These are phyloP conservation scores for Drosophila albomicans DNA, from an alignment of 1,140 invertebrate species.

Conservation along the genomic window DNA sequence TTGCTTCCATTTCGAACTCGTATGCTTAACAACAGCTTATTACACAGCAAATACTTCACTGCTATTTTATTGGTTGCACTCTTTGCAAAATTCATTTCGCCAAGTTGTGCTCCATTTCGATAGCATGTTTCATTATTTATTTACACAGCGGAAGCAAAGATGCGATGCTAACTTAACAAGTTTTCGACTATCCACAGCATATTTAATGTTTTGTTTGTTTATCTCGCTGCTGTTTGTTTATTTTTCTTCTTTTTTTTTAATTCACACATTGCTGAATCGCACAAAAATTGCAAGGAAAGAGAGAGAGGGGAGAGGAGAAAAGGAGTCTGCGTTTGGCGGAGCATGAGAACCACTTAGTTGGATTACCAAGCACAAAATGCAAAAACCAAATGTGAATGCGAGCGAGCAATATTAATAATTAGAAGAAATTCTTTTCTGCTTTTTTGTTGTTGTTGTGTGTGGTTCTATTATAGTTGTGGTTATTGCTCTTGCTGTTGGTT, in stretches of 20 bases:
- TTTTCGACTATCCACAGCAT: constrained; percentile 17
- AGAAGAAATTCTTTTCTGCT: constrained; percentile 27
- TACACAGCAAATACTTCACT: not conserved
- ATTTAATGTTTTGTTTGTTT: constrained; percentile 34
- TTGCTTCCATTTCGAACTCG: too few relatives aligned
- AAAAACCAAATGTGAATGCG: constrained; percentile 12
- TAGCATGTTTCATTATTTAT: constrained; percentile 12
- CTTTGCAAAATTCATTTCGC: not conserved
- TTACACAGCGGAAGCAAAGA: constrained; percentile 21
- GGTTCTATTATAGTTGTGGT: not conserved
- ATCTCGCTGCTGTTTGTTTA: not conserved
- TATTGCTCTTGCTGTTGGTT: constrained; percentile 12
- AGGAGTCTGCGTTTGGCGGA: constrained; percentile 1
- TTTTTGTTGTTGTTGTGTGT: not conserved
- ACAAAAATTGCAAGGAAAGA: not conserved
- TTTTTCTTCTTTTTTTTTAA: constrained; percentile 17
- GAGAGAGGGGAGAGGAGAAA: not conserved
- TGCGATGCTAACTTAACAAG: constrained; percentile 35
- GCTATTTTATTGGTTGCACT: not conserved
- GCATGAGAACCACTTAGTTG: constrained; percentile 39
- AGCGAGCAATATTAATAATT: constrained; percentile 50
- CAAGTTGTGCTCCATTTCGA: not conserved
- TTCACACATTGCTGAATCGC: constrained; percentile 35
- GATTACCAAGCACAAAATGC: constrained; percentile 38
- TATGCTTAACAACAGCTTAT: too few relatives aligned